phyloP scores from a whole-genome alignment of 2,888 invertebrate species.

The Didymodactylos carnosus region DNA sequence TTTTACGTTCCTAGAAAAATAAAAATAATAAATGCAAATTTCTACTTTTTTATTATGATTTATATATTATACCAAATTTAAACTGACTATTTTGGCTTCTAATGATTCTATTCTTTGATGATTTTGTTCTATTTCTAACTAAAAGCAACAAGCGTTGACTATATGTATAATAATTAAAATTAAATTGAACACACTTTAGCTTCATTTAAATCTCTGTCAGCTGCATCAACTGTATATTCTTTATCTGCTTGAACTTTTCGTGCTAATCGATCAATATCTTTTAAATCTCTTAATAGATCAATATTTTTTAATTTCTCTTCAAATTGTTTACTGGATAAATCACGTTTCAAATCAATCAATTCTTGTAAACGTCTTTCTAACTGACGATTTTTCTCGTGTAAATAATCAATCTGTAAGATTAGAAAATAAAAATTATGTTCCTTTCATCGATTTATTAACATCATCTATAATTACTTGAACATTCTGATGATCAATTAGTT shows the following conservation, averaged over 20 bases:
- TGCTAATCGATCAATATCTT: constrained; percentile 26
- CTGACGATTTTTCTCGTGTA: constrained; percentile 30
- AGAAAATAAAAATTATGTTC: background rate
- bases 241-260: constrained; percentile 27
- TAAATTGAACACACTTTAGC: constrained; percentile 20
- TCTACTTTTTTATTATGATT: too few relatives aligned
- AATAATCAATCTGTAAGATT: constrained; percentile 25
- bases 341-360: constrained; percentile 18
- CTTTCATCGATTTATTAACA: background rate
- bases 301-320: constrained; percentile 16
- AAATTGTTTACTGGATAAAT: constrained; percentile 18
- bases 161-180: background rate
- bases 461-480: constrained; percentile 24
- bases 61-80: constrained; percentile 18
- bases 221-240: constrained; percentile 23
- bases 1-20: constrained; percentile 3
- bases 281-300: constrained; percentile 19
- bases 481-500: constrained; percentile 32
- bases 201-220: constrained; percentile 27
- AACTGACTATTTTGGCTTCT: constrained; percentile 23
- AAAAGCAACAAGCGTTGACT: background rate
- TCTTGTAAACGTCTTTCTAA: constrained; percentile 26
- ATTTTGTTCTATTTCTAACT: constrained; percentile 26
- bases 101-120: constrained; percentile 26
- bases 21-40: background rate